Evolutionary conservation across 2,888 invertebrate species (phyloP).

Genomic region (Melanotus villosus): DNA sequence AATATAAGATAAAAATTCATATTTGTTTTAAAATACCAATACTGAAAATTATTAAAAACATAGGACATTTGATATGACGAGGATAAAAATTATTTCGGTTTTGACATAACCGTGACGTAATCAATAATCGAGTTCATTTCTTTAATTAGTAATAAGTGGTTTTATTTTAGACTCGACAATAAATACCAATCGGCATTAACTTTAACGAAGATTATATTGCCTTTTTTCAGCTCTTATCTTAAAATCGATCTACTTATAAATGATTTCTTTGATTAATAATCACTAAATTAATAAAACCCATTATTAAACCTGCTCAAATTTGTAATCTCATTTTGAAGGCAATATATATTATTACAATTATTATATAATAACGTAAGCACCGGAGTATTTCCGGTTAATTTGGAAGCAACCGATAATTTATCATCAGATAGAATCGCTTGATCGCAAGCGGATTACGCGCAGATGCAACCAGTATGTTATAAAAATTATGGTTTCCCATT

Average conservation of each 20-base stretch:
- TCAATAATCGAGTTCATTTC: too few relatives aligned
- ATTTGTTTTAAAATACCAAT: too few relatives aligned
- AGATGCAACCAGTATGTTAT: slow-evolving; percentile 12
- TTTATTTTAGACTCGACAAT: too few relatives aligned
- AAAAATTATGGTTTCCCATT: not conserved
- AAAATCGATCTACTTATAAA: not conserved
- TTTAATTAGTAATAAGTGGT: too few relatives aligned
- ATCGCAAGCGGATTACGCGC: slow-evolving; percentile 16
- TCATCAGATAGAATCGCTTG: slow-evolving; percentile 21
- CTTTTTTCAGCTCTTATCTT: too few relatives aligned
- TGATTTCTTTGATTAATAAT: slow-evolving; percentile 4
- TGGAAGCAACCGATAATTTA: slow-evolving; percentile 14
- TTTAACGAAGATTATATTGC: too few relatives aligned
- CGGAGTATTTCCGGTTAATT: slow-evolving; percentile 22
- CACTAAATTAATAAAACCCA: slow-evolving; percentile 2
- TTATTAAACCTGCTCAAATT: slow-evolving; percentile 14
- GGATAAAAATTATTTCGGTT: too few relatives aligned
- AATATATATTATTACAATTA: slow-evolving; percentile 20
- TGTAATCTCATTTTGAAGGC: not conserved
- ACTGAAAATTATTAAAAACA: too few relatives aligned
- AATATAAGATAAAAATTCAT: too few relatives aligned
- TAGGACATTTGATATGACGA: too few relatives aligned
- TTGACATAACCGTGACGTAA: too few relatives aligned
- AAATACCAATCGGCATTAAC: too few relatives aligned
- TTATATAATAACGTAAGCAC: slow-evolving; percentile 17